Evolutionary conservation across 2,888 invertebrate genomes (phyloP), one percentile per base, ranked within the genome.

Genomic region (Pheosia tremula): DNA sequence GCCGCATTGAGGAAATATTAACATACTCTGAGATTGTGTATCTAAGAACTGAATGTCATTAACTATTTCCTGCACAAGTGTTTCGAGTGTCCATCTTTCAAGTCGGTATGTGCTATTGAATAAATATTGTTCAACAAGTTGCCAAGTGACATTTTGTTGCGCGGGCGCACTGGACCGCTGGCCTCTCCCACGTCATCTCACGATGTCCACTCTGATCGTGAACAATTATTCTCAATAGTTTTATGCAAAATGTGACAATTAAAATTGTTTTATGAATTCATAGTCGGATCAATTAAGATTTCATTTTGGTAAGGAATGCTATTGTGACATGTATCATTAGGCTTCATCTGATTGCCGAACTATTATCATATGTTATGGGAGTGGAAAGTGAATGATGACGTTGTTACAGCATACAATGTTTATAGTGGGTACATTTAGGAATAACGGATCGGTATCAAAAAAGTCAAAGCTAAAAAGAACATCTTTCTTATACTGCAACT

Each of bases 71-170:
- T 86, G 88, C 85, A 84, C 80, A 84, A 89, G 88, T 82, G 87
- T 81, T 84, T 90, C 85, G 84, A 91, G 90, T 89, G 87, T 84
- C 80, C 85, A 84, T 87, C 85, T 85, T 84, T 87, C 82, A 84
- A 88, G 85, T 81, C 81, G 76, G 81, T 86, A 24, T 24, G 80
- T 81, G 82, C 85, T 82, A 88, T 91, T 91, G 89, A 90, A 91
- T 90, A 91, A 92, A 92, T 87, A 92, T 89, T 90, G 88, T 90
- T 87, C 78, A 85, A 90, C 85, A 88, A 89, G 87, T 89, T 84
- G 86, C 87, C 89, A 86, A 91, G 90, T 90, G 90, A 91, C 90
- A 91, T 91, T 90, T 87, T 82, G 85, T 84, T 81, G 84, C 80
- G 79, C 81, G 72, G 75, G 73, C 81, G 74, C 83, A 79, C 67